Evolutionary conservation across 2,113 vertebrate species (phyloP).

Genomic region (Brachyhypopomus occidentalis): DNA sequence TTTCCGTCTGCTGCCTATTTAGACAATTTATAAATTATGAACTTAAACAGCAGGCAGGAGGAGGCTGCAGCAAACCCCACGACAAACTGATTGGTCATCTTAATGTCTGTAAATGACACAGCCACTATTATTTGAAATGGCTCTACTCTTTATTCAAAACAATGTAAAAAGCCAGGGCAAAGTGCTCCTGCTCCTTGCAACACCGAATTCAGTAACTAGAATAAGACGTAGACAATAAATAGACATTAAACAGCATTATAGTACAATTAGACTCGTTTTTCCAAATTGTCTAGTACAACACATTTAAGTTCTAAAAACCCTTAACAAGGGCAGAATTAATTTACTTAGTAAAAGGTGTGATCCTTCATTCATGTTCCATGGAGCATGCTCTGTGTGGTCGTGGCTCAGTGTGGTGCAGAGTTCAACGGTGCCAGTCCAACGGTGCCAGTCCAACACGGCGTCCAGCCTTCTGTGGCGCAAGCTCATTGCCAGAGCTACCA

Average conservation of each 20-base stretch:
- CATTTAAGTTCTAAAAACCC: conserved; percentile 30
- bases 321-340: conserved; percentile 29
- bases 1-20: too few species aligned
- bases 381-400: neutral
- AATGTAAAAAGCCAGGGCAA: neutral
- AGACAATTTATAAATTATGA: too few species aligned
- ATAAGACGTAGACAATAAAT: conserved; percentile 22
- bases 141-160: conserved; percentile 17
- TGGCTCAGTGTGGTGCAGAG: neutral
- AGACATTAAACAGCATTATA: conserved; percentile 23
- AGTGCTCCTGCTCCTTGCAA: neutral
- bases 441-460: neutral
- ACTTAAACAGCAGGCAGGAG: neutral
- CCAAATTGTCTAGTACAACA: neutral
- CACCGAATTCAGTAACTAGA: neutral
- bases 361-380: neutral
- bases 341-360: conserved; percentile 26
- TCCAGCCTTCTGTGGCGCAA: neutral
- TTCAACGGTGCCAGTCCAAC: neutral
- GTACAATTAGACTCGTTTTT: conserved; percentile 12
- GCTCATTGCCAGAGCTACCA: neutral
- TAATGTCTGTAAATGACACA: neutral
- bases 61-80: too few species aligned
- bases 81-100: neutral
- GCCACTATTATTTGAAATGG: neutral